phyloP scores from a whole-genome alignment of 2,113 vertebrate genomes.

The Orycteropus afer region DNA sequence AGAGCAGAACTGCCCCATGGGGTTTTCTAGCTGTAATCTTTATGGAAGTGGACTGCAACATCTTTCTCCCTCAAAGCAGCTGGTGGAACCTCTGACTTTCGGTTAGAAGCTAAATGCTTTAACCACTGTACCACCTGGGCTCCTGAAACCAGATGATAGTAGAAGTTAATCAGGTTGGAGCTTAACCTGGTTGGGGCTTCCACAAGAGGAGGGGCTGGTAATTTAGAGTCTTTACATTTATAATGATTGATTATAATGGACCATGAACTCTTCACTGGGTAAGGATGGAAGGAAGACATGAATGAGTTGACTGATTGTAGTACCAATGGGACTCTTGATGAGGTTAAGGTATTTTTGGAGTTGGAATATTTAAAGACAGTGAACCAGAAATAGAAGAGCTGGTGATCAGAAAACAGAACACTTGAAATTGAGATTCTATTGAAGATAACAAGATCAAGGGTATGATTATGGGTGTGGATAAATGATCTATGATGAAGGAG shows the following conservation, averaged over 20 bases:
- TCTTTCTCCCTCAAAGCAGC: not conserved
- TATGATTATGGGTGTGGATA: not conserved
- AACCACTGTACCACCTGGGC: not conserved
- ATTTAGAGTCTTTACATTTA: not conserved
- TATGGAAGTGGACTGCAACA: not conserved
- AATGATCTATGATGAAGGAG: not conserved
- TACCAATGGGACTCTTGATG: not conserved
- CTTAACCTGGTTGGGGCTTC: not conserved
- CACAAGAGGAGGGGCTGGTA: not conserved
- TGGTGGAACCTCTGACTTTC: not conserved
- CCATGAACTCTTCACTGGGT: not conserved
- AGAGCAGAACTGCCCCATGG: not conserved
- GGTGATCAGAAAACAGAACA: not conserved
- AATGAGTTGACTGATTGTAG: not conserved
- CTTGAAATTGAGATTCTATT: not conserved
- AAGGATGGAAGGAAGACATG: not conserved
- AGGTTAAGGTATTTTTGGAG: not conserved
- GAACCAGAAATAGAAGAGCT: not conserved
- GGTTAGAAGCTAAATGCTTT: not conserved
- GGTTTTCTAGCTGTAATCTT: not conserved
- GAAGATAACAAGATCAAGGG: not conserved
- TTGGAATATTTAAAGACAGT: conserved; percentile 5
- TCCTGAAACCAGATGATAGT: not conserved
- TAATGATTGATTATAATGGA: not conserved
- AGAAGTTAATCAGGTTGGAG: not conserved